These are phyloP conservation scores for Cydia fagiglandana DNA, from an alignment of 1,140 invertebrate genomes.

Conservation along the genomic window DNA sequence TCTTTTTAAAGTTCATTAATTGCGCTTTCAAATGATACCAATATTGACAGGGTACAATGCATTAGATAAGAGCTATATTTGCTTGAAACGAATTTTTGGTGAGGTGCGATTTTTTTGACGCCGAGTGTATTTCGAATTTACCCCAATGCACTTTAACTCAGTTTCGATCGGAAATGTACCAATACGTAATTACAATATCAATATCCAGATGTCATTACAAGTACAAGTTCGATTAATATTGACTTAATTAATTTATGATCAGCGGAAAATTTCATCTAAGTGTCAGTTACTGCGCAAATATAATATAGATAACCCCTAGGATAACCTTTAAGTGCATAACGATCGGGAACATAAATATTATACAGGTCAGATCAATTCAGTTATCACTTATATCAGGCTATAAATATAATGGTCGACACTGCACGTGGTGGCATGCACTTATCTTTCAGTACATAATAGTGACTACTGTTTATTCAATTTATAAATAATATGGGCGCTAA, in stretches of 20 bases:
- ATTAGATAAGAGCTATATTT: too few relatives aligned
- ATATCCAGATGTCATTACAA: too few relatives aligned
- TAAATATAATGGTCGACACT: neutral
- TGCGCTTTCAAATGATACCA: too few relatives aligned
- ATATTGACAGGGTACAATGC: too few relatives aligned
- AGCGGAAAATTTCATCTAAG: conserved; percentile 2
- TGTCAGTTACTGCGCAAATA: conserved; percentile 3
- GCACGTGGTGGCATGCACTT: conserved; percentile 8
- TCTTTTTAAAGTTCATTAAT: too few relatives aligned
- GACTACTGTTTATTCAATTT: conserved; percentile 17
- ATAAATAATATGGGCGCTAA: neutral
- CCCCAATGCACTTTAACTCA: too few relatives aligned
- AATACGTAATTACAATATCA: too few relatives aligned
- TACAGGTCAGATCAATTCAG: conserved; percentile 25
- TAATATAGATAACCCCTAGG: conserved; percentile 18
- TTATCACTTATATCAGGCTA: too few relatives aligned
- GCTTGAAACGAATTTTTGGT: too few relatives aligned
- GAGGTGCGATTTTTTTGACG: too few relatives aligned
- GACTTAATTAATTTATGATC: neutral
- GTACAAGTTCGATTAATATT: neutral
- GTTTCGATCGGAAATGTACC: too few relatives aligned
- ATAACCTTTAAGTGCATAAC: neutral
- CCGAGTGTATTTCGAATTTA: too few relatives aligned
- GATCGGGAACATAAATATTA: conserved; percentile 1
- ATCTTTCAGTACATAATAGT: neutral